Base-by-base conservation (phyloP, 2,797 vertebrate genomes). In the Capromys pilorides region DNA sequence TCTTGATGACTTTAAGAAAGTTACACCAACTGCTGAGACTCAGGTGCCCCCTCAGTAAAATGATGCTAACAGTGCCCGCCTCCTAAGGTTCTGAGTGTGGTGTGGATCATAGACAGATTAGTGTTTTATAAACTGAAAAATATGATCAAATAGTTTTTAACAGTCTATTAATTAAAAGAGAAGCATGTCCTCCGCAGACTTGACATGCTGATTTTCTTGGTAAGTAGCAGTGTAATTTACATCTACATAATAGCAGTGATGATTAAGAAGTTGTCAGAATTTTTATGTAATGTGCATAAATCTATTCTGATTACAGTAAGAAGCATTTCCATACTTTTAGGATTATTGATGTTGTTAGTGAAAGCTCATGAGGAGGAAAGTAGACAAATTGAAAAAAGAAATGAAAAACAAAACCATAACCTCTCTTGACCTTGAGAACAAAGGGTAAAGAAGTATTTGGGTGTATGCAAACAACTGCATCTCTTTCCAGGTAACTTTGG, bases 141-240 rank as follows among this genome's bases (percentile, higher is more conserved):
- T 79, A 39, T 10, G 28, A 54, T 84, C 18, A 33, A 69, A 51
- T 62, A 6, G 26, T 75, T 73, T 31, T 73, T 77, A 89, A 33
- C 39, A 69, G 54, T 67, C 11, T 64, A 45, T n/a, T 71, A 81
- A 80, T 88, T 61, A 62, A 86, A 84, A 71, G 28, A 51, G n/a
- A 10, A n/a, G 2, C n/a, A 0, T 12, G 0, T 1, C 9, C 8
- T 31, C 7, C 2, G 0, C 18, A n/a, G 24, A 5, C 14, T 59
- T n/a, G 28, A 18, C 13, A 0, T 13, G 31, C 71, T 86, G 39
- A 26, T 91, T 73, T 90, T 59, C 83, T 16, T 73, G 59, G 19
- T 41, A 31, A 49, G 22, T 10, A 39, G 12, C 45, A 0, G 33
- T 78, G 22, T 31, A 49, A n/a, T 88, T 88, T 88, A 9, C 13